phyloP scores from a whole-genome alignment of 2,797 vertebrate species.

The Eupleurogrammus muticus region DNA sequence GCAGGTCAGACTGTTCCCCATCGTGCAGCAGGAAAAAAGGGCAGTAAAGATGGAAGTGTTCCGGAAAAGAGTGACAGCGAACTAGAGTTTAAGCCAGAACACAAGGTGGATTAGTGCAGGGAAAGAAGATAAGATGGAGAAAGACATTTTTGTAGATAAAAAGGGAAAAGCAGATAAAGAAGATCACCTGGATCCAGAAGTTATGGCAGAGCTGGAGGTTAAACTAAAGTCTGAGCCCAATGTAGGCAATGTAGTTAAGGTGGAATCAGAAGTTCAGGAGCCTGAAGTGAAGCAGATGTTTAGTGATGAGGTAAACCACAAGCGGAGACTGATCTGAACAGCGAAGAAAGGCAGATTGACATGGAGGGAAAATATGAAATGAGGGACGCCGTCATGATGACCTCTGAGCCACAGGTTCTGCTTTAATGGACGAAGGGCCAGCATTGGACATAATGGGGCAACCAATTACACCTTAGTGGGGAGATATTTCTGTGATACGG shows the following conservation, averaged over 20 bases:
- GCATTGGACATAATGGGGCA: constrained; percentile 28
- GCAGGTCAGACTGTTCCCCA: neutral
- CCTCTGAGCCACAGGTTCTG: too few species aligned
- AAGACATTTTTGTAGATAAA: neutral
- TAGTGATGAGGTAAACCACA: constrained; percentile 2
- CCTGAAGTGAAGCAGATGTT: constrained; percentile 11
- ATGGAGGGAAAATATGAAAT: constrained; percentile 21
- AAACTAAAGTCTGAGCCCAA: neutral
- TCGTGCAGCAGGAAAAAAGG: constrained; percentile 18
- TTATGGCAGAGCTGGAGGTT: constrained; percentile 1
- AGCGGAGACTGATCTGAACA: constrained; percentile 19
- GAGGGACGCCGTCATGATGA: neutral
- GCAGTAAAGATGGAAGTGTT: neutral
- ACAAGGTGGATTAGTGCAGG: constrained; percentile 3
- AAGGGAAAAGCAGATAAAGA: constrained; percentile 17
- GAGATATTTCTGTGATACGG: constrained; percentile 15
- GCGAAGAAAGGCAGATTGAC: constrained; percentile 22
- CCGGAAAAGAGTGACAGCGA: neutral
- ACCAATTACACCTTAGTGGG: neutral
- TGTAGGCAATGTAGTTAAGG: neutral
- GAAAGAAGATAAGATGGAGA: neutral
- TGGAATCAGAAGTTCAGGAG: constrained; percentile 17
- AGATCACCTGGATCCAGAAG: neutral
- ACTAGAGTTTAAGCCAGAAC: neutral
- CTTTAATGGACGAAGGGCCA: constrained; percentile 32